Evolutionary conservation across 2,797 vertebrate genomes (phyloP).

Genomic region (Sciurus vulgaris): DNA sequence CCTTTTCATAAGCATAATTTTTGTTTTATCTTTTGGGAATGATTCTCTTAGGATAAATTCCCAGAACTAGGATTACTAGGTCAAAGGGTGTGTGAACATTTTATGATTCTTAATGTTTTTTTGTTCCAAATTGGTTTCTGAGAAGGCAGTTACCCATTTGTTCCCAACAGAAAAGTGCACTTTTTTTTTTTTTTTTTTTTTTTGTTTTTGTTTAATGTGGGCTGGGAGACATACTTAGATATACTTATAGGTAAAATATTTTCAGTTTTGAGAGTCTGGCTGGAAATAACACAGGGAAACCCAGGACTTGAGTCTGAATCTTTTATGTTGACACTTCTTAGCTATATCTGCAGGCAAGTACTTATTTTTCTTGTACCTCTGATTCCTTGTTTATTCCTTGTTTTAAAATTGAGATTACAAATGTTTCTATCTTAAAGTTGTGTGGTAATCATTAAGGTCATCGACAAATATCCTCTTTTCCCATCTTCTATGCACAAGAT

Average conservation of each 20-base stretch:
- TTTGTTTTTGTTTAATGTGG: conserved; percentile 1
- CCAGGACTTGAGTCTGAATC: conserved; percentile 30
- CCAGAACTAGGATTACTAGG: conserved; percentile 69
- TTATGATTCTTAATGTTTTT: conserved; percentile 66
- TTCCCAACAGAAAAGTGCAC: conserved; percentile 76
- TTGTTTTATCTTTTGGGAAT: conserved; percentile 53
- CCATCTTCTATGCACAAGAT: neutral
- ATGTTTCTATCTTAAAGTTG: neutral
- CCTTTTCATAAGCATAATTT: conserved; percentile 48
- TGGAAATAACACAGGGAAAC: neutral
- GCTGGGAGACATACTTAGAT: conserved; percentile 22
- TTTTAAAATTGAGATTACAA: conserved; percentile 31
- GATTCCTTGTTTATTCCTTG: neutral
- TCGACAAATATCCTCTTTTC: neutral
- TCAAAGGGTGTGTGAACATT: conserved; percentile 80
- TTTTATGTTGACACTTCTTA: neutral
- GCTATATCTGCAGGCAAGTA: neutral
- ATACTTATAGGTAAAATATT: conserved; percentile 43
- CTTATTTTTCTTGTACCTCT: neutral
- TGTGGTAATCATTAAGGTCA: neutral
- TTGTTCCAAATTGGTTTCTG: conserved; percentile 77
- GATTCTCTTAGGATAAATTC: conserved; percentile 71
- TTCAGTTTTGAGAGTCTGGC: conserved; percentile 25
- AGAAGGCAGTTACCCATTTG: conserved; percentile 68
- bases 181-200: conserved; percentile 60